Conservation (phyloP, 2,888 invertebrate genomes). For the Scaptodrosophila latifasciaeformis region DNA sequence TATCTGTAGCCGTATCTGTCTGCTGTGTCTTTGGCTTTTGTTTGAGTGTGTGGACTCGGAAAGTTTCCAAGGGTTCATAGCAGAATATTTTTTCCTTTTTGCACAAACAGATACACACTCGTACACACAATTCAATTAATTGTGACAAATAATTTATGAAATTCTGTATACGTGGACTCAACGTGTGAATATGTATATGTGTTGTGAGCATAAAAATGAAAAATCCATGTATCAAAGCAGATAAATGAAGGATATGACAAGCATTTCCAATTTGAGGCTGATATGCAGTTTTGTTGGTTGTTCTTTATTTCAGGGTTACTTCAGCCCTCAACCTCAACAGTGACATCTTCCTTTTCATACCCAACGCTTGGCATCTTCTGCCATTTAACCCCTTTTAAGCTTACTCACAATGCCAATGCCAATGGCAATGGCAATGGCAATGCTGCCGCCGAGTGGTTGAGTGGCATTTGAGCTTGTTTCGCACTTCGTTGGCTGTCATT, state of each 20-base stretch:
- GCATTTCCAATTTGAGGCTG: conserved; percentile 73
- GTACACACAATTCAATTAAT: conserved; percentile 73
- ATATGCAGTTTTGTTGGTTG: conserved; percentile 47
- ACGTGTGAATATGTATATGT: conserved; percentile 5
- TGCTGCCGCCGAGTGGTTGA: conserved; percentile 30
- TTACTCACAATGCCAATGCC: conserved; percentile 13
- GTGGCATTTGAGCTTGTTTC: conserved; percentile 57
- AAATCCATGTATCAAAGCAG: conserved; percentile 51
- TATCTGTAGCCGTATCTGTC: not conserved
- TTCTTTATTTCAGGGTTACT: conserved; percentile 8
- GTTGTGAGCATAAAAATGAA: conserved; percentile 44
- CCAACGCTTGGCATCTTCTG: not conserved
- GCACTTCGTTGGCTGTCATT: conserved; percentile 46
- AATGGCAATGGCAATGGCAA: too few species aligned
- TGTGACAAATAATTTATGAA: conserved; percentile 71
- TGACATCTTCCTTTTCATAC: conserved; percentile 19
- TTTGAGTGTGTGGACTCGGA: not conserved
- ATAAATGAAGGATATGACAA: conserved; percentile 75
- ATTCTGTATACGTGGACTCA: conserved; percentile 26
- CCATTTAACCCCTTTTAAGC: conserved; percentile 53
- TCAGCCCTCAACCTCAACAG: conserved; percentile 1
- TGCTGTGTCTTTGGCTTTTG: not conserved
- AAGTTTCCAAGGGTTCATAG: conserved; percentile 23
- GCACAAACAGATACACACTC: conserved; percentile 21
- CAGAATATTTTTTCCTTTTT: conserved; percentile 13